These are phyloP conservation scores for Nomia melanderi DNA, from an alignment of 1,140 invertebrate genomes.

Conservation along the genomic window DNA sequence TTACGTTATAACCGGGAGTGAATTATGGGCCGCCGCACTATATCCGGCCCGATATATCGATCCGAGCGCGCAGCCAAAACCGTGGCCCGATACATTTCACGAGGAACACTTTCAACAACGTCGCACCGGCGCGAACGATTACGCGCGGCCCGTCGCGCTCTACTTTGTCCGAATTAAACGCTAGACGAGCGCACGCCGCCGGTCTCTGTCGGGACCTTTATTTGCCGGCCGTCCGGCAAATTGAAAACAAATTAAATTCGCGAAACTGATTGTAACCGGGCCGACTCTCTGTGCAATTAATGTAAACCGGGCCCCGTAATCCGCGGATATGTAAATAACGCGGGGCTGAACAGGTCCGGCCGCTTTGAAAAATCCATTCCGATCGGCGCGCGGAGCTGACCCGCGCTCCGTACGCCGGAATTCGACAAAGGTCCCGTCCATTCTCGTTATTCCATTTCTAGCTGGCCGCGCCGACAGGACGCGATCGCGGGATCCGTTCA, in stretches of 20 bases:
- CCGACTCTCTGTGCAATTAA: constrained; percentile 55
- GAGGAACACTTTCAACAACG: constrained; percentile 28
- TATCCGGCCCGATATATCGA: constrained; percentile 61
- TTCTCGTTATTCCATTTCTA: constrained; percentile 22
- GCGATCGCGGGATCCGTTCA: not conserved
- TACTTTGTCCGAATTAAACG: constrained; percentile 46
- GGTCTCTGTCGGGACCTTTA: constrained; percentile 34
- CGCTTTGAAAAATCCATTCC: not conserved
- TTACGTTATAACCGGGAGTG: constrained; percentile 60
- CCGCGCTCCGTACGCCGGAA: not conserved
- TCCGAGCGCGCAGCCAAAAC: constrained; percentile 31
- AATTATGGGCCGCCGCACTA: constrained; percentile 53
- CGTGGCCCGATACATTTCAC: constrained; percentile 19
- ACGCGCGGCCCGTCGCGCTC: not conserved
- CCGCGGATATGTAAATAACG: constrained; percentile 32
- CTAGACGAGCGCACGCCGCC: constrained; percentile 22
- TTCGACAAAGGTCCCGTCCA: constrained; percentile 1
- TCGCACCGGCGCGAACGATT: not conserved
- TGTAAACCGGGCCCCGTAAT: constrained; percentile 60
- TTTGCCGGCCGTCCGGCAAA: constrained; percentile 43
- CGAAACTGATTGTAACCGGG: constrained; percentile 31
- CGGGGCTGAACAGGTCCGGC: not conserved
- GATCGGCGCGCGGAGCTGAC: not conserved
- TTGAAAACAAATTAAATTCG: constrained; percentile 68
- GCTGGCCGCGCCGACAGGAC: constrained; percentile 14